These are phyloP conservation scores for Thaleichthys pacificus DNA, from an alignment of 2,797 vertebrate species.

Conservation along the genomic window DNA sequence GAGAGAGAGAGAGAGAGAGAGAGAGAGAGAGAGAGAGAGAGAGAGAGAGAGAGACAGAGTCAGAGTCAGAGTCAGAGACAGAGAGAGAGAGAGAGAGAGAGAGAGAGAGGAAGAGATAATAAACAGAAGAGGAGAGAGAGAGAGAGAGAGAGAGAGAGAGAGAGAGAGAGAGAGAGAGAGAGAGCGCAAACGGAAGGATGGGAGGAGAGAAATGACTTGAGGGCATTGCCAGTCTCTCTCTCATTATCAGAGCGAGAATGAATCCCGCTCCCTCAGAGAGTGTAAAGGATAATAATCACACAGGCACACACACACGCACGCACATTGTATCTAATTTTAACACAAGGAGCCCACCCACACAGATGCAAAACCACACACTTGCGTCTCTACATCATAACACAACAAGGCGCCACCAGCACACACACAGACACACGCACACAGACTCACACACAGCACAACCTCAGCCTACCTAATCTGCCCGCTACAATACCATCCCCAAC, in stretches of 20 bases:
- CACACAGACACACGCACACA: neutral
- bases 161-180: constrained; percentile 18
- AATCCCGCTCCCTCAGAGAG: constrained; percentile 74
- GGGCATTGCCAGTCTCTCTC: constrained; percentile 78
- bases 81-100: too few species aligned
- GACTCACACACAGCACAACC: too few species aligned
- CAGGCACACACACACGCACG: constrained; percentile 46
- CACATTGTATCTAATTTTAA: neutral
- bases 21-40: neutral
- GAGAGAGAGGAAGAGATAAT: too few species aligned
- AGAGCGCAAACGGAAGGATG: constrained; percentile 4
- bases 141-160: too few species aligned
- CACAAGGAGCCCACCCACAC: neutral
- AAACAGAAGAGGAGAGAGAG: too few species aligned
- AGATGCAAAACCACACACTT: neutral
- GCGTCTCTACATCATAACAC: too few species aligned
- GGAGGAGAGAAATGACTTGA: constrained; percentile 72
- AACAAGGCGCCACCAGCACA: neutral
- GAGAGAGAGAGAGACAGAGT: constrained; percentile 11
- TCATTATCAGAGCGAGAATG: constrained; percentile 82
- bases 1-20: too few species aligned
- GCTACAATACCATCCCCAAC: too few species aligned
- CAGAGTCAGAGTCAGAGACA: neutral
- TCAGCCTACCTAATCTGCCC: too few species aligned
- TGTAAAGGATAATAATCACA: constrained; percentile 76